Evolutionary conservation across 2,888 invertebrate species (phyloP), one percentile per base, ranked within the genome.

Genomic region (Oscheius sp.): DNA sequence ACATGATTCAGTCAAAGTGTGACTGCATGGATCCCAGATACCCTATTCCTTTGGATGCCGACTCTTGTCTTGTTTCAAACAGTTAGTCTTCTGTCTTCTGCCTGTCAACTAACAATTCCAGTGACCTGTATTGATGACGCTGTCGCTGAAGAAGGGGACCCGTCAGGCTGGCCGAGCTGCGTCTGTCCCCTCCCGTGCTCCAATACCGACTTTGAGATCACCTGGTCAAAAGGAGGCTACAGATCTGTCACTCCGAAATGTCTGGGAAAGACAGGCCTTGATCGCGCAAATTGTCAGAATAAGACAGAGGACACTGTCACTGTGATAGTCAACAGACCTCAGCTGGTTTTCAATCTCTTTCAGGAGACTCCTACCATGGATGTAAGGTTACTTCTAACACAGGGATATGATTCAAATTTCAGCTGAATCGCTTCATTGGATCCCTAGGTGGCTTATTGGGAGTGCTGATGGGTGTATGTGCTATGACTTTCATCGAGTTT

Each of bases 21-120:
- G 68, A 58, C 4, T 84, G 84, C 51, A 83, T 83, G 83, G 84
- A 84, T 70, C 84, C 84, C 0, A 62, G 84, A 72, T 84, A 84
- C 58, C 80, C 79, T 5, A 76, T 79, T 73, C 78, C 80, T 21
- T 48, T 53, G 2, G 58, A 58, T 32, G 76, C 74, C 0, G n/a
- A 55, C 0, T 62, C 76, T 0, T 84, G 84, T 42, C 71, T 75
- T n/a, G 73, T 84, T 2, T 32, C 77, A 9, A 66, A 79, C 10
- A 79, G 82, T 82, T 2, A 13, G 13, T 5, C 11, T 51, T 51
- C 37, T 21, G 29, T 33, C 4, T 70, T 58, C 29, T 1, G 9
- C 5, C 0, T 47, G 47, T 9, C 5, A 11, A 21, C 2, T 10
- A 21, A 0, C 11, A 21, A 63, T 7, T 60, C 35, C 65, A 82